phyloP scores from a whole-genome alignment of 1,140 invertebrate genomes.

The Eumeta japonica region DNA sequence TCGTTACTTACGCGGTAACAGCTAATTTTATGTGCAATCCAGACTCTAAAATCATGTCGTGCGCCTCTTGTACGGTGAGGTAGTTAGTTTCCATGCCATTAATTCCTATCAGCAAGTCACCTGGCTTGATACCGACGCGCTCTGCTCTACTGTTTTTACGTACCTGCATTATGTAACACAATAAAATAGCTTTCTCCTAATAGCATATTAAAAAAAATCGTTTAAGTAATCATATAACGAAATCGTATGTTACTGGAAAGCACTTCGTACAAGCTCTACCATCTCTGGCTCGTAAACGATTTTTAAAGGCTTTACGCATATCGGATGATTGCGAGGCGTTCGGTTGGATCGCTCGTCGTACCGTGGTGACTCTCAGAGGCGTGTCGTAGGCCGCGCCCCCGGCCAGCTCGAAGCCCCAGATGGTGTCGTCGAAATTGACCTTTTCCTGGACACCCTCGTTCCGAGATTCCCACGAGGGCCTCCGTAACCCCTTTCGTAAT shows the following conservation, averaged over 20 bases:
- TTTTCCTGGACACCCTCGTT: constrained; percentile 41
- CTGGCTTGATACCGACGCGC: constrained; percentile 75
- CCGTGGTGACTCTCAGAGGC: constrained; percentile 29
- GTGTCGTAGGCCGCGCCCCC: constrained; percentile 31
- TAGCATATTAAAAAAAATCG: background rate
- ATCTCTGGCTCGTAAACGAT: no score
- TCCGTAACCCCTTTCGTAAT: constrained; percentile 7
- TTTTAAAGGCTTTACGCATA: no score
- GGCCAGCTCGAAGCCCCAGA: constrained; percentile 39
- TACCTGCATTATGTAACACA: constrained; percentile 58
- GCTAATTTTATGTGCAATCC: constrained; percentile 20
- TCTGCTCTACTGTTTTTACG: constrained; percentile 76
- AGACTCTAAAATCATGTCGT: constrained; percentile 65
- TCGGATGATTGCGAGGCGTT: no score
- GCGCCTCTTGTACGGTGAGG: constrained; percentile 78
- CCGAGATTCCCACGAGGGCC: constrained; percentile 31
- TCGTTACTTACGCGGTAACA: constrained; percentile 26
- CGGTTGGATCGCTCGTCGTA: no score
- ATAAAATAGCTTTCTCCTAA: background rate
- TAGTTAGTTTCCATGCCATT: constrained; percentile 67
- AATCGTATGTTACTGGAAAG: background rate
- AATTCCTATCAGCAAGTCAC: constrained; percentile 79
- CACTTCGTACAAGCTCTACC: no score
- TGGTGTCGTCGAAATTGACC: constrained; percentile 37
- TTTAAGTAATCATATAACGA: background rate